Conservation (phyloP, 2,113 vertebrate species). For the Erythrocercus mccallii region DNA sequence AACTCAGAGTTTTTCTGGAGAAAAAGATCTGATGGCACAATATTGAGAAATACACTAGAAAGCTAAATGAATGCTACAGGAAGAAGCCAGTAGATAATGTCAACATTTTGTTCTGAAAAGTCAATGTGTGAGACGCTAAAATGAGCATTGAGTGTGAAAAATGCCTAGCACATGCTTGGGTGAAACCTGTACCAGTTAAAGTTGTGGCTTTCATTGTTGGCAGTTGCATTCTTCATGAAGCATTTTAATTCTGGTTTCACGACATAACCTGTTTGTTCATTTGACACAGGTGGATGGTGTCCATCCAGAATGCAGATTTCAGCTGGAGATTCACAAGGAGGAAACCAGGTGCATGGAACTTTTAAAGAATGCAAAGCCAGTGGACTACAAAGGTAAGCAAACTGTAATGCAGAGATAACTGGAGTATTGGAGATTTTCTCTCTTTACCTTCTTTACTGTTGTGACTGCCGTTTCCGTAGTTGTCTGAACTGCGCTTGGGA, state of each 20-base stretch:
- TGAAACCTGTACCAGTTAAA: background rate
- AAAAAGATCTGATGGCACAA: background rate
- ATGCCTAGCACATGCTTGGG: background rate
- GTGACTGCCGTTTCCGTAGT: fast-evolving
- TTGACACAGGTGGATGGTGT: conserved; percentile 71
- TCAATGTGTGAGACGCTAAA: background rate
- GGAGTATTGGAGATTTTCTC: background rate
- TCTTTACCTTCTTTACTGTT: background rate
- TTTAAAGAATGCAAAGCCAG: conserved; percentile 45
- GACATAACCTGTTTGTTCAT: background rate
- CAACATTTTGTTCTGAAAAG: background rate
- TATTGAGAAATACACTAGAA: background rate
- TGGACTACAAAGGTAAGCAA: conserved; percentile 64
- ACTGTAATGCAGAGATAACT: background rate
- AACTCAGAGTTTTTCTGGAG: background rate
- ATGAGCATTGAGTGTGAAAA: background rate
- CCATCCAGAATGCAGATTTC: conserved; percentile 76
- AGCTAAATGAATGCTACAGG: background rate
- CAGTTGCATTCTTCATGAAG: background rate
- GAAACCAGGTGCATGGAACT: conserved; percentile 70
- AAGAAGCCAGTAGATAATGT: background rate
- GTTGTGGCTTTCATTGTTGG: background rate
- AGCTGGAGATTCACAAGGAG: conserved; percentile 76
- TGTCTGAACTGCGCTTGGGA: background rate
- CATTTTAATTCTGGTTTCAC: background rate